Base-by-base conservation (phyloP, 2,888 invertebrate genomes). In the Thecophora atra region DNA sequence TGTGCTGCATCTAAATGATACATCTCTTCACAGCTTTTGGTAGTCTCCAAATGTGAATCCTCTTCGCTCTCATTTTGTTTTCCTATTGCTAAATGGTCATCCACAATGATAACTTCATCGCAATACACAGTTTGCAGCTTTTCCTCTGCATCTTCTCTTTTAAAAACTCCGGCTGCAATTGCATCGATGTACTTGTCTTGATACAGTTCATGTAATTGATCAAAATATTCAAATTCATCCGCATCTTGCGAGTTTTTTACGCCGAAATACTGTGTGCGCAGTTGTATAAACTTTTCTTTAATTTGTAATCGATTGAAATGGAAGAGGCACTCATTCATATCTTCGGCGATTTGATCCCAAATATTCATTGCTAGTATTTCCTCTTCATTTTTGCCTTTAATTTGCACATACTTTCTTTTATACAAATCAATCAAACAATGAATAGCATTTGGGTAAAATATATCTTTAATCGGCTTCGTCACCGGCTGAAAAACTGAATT, bases 391-490 rank as follows among this genome's bases (percentile, higher is more conserved):
- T 74, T 71, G 21, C 70, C 71, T 8, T 68, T 52, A 68, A 75
- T 28, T 17, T 70, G 67, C 1, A 74, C 52, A 60, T 77, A 77
- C 64, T 76, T 74, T 6, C 60, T 67, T 28, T 74, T 75, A 54
- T 78, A 78, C 51, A 78, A 73, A 51, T 76, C 75, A 51, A 78
- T 73, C 2, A 78, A 67, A 42, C 78, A 78, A 11, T 77, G 75
- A 68, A 78, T 74, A 2, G 78, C 78, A 74, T 78, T 78, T 0
- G 77, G 75, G 72, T 78, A 78, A 37, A 78, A 78, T 62, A 64
- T 72, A 60, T 78, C 77, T 19, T 76, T 74, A 15, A 68, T 68
- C 1, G n/a, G 13, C 13, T 44, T 13, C 4, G 62, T 60, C 0
- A 28, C 1, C 11, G 19, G 24, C 3, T 19, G 62, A 6, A 30